Conservation (phyloP, 92 coral and sea anemone genomes). For the Blastomussa wellsi region DNA sequence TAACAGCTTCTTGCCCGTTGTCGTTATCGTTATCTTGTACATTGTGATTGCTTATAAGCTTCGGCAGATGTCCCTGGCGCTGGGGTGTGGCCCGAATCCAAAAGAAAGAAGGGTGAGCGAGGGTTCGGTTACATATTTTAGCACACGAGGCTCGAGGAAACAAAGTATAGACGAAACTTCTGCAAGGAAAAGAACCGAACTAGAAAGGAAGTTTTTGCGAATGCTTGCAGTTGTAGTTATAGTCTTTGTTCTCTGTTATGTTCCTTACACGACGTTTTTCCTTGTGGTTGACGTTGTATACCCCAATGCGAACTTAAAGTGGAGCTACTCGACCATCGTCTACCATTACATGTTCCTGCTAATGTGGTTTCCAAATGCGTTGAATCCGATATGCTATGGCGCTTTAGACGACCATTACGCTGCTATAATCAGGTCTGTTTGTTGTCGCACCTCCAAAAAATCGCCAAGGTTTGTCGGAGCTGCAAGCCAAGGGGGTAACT, state of each 20-base stretch:
- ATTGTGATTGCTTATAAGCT: constrained; percentile 67
- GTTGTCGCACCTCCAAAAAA: constrained; percentile 19
- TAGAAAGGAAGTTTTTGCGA: constrained; percentile 75
- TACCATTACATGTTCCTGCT: constrained; percentile 73
- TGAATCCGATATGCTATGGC: constrained; percentile 83
- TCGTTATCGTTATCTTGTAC: constrained; percentile 62
- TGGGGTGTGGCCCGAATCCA: constrained; percentile 27
- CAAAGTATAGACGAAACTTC: constrained; percentile 49
- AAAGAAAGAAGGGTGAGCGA: constrained; percentile 30
- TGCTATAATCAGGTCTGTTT: constrained; percentile 54
- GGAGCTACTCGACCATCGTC: constrained; percentile 59
- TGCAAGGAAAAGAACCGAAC: constrained; percentile 62
- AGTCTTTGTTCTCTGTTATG: constrained; percentile 76
- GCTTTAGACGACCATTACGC: constrained; percentile 83
- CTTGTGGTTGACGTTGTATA: constrained; percentile 52
- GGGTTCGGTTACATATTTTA: not conserved
- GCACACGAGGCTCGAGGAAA: constrained; percentile 5
- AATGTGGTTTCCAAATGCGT: constrained; percentile 91
- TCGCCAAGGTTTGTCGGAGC: not conserved
- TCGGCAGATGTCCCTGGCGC: constrained; percentile 58
- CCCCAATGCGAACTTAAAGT: constrained; percentile 9
- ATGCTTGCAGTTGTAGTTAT: constrained; percentile 77
- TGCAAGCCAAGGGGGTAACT: not conserved
- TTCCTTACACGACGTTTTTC: constrained; percentile 75
- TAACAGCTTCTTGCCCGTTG: constrained; percentile 68